Evolutionary conservation across 2,113 vertebrate genomes (phyloP).

Genomic region (Furnarius figulus): DNA sequence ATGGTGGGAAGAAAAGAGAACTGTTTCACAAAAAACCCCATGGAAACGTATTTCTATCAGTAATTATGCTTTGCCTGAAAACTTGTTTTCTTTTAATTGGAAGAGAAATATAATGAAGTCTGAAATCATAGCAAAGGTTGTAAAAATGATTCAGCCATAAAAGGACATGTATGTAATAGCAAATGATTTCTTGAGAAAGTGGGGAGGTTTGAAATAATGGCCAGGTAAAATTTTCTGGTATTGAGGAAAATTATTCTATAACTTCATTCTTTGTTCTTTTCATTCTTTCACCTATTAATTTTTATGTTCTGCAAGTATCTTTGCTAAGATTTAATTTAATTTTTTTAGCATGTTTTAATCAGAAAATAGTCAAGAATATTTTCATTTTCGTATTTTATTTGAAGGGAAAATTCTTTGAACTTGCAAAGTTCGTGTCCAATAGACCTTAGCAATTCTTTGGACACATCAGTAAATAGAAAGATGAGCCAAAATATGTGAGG

Average conservation of each 20-base stretch:
- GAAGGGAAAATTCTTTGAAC: background rate
- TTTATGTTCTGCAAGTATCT: background rate
- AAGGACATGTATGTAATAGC: background rate
- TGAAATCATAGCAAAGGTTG: background rate
- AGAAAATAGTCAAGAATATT: background rate
- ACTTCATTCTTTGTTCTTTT: background rate
- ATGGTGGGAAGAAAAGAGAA: background rate
- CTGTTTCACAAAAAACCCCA: background rate
- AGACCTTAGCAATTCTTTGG: background rate
- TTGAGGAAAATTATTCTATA: background rate
- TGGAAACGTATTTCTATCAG: background rate
- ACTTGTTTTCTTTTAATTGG: background rate
- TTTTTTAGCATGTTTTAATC: background rate
- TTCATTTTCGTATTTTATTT: background rate
- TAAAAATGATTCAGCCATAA: background rate
- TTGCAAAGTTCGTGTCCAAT: background rate
- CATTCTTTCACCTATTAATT: background rate
- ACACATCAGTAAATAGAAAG: background rate
- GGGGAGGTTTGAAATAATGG: background rate
- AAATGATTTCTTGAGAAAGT: background rate
- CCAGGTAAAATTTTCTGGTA: background rate
- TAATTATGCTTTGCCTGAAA: background rate
- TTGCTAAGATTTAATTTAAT: background rate
- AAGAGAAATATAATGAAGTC: background rate
- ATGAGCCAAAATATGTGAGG: background rate